phyloP scores from a whole-genome alignment of 2,113 vertebrate species.

The Limanda limanda region DNA sequence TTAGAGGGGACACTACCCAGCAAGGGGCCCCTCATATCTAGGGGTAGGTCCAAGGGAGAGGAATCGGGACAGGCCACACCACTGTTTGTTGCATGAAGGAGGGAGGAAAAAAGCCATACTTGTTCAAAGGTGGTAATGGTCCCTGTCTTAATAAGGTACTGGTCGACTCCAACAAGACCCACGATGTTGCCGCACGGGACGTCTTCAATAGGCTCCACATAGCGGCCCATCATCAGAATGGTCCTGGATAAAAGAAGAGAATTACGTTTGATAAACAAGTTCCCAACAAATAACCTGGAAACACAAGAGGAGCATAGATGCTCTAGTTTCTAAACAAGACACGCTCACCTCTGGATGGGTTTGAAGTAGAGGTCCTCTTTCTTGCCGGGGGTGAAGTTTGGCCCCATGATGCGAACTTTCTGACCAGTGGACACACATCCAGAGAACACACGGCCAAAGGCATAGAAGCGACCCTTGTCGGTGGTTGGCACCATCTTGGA shows the following conservation, averaged over 20 bases:
- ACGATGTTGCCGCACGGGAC: constrained; percentile 97
- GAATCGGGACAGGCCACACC: no score
- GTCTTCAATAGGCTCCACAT: constrained; percentile 94
- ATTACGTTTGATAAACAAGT: neutral
- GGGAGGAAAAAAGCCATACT: constrained; percentile 21
- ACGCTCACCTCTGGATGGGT: constrained; percentile 92
- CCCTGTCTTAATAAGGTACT: constrained; percentile 94
- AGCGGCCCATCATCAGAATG: constrained; percentile 98
- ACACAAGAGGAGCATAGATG: neutral
- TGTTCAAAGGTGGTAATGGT: constrained; percentile 94
- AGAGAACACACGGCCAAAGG: constrained; percentile 95
- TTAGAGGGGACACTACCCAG: no score
- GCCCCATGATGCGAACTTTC: constrained; percentile 97
- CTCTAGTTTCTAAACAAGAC: neutral
- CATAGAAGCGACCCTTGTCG: constrained; percentile 96
- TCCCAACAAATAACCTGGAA: neutral
- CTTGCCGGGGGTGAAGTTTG: constrained; percentile 94
- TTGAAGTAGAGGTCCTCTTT: constrained; percentile 96
- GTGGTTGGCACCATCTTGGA: constrained; percentile 98
- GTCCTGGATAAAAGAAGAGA: constrained; percentile 79
- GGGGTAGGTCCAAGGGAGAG: no score
- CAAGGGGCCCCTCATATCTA: no score
- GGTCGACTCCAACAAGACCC: constrained; percentile 94
- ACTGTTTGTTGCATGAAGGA: neutral
- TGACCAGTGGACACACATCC: constrained; percentile 92